Evolutionary conservation across 2,113 vertebrate genomes (phyloP), one percentile per base, ranked within the genome.

Genomic region (Hippopotamus amphibius): DNA sequence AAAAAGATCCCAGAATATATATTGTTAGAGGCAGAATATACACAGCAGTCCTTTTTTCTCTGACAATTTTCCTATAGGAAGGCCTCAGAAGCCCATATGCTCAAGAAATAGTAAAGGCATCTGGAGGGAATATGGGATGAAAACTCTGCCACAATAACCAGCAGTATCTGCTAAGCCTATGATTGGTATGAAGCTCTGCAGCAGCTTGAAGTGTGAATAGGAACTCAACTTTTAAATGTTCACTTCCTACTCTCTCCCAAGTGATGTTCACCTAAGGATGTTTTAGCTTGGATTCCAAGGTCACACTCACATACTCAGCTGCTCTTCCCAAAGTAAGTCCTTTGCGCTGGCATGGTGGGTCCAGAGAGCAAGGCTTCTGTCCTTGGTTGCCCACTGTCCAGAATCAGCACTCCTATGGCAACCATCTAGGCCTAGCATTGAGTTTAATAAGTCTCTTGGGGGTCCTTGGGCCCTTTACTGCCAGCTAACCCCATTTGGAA

Each of bases 31-130:
- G 69, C 13, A 74, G 63, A 83, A 57, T 43, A 55, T 22, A 61
- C 19, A 57, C n/a, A 43, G 33, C 28, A 11, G 43, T 41, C 19
- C 41, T 80, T 80, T 65, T 88, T 88, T 50, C 33, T 66, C 66
- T 57, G n/a, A 43, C 12, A 55, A 2, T 59, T 90, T 91, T 88
- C 93, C 41, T 68, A 13, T 59, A 59, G 43, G 46, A 81, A 86
- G 63, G 28, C 12, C 53, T 28, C 9, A 55, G 87, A 86, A 89
- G 41, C 87, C 19, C 2, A 8, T 68, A 26, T 59, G 66, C 30
- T 71, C 61, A 82, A 77, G 89, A 88, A 91, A 71, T 6, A 89
- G 66, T 65, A 46, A 95, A 91, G 53, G 21, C 74, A 90, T 72
- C 7, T 87, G 41, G 61, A 48, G 48, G 41, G 72, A 82, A 91